A percentile compares a stretch with the other conserved stretches of the same genome.
phyloP scores from a whole-genome alignment of 2,797 vertebrate genomes.

The Benthosema pterotum region DNA sequence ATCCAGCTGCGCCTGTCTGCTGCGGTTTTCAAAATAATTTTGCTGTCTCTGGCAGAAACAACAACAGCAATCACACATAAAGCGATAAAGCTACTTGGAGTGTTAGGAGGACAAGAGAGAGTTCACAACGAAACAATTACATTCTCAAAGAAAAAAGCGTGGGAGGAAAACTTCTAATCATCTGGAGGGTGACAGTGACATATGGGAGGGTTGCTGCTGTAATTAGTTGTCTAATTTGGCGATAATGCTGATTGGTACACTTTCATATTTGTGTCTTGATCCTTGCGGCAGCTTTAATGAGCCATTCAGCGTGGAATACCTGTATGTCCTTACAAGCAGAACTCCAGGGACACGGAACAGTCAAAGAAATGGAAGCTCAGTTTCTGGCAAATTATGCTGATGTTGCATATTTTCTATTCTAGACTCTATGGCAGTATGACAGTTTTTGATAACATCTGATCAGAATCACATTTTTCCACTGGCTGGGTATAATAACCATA shows the following conservation, averaged over 20 bases:
- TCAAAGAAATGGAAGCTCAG: not conserved
- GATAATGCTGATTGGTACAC: slow-evolving; percentile 13
- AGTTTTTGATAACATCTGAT: not conserved
- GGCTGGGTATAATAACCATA: too few species aligned
- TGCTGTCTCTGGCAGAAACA: too few species aligned
- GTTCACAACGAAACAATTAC: slow-evolving; percentile 12
- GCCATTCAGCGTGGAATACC: not conserved
- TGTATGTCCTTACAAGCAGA: not conserved
- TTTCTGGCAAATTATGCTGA: not conserved
- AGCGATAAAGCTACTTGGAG: slow-evolving; percentile 1
- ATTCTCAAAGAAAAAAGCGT: slow-evolving; percentile 12
- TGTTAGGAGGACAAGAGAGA: not conserved
- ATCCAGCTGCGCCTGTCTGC: too few species aligned
- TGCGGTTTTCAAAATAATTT: too few species aligned
- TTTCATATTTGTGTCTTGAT: slow-evolving; percentile 8
- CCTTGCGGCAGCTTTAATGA: slow-evolving; percentile 10
- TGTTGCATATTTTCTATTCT: not conserved
- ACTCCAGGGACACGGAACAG: not conserved
- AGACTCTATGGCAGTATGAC: not conserved
- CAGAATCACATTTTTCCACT: too few species aligned
- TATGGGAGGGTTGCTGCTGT: slow-evolving; percentile 24
- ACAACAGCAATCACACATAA: not conserved
- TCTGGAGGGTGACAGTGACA: slow-evolving; percentile 24
- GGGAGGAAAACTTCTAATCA: not conserved
- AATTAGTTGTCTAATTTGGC: slow-evolving; percentile 44